Evolutionary conservation across 2,797 vertebrate species (phyloP), one percentile per base, ranked within the genome.

Genomic region (Meda fulgida): DNA sequence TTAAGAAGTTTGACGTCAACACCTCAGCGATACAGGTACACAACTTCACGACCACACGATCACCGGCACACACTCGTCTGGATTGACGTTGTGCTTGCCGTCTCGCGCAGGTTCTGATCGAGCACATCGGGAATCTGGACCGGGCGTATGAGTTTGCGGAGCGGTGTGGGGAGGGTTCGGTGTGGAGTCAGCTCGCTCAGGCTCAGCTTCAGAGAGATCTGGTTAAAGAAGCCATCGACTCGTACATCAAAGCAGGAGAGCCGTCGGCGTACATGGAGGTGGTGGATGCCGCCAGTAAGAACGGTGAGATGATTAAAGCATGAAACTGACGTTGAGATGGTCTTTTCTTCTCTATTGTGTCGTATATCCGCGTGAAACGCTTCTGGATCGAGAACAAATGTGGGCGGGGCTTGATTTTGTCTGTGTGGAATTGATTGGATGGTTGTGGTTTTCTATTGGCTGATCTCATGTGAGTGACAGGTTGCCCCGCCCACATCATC

Each of bases 81-180:
- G 38, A 23, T 21, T 18, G 7, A 21, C 53, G 11, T 51, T 75
- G 80, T n/a, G n/a, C 26, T 6, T 13, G 55, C 2, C 14, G 38
- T 83, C 83, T 31, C 84, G 1, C 72, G 13, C 78, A 97, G 97
- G 97, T 98, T 21, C 89, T 98, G 91, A 97, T 97, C 31, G 96
- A 98, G 87, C 96, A 97, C 89, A 98, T 99, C 77, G 97, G 97
- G 72, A 98, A 99, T 92, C 93, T 99, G 93, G 98, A 99, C 92
- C 96, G 98, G 76, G 98, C 98, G 0, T 99, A 99, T 86, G 98
- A 99, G 87, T 99, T 99, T 88, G 98, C 98, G 0, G 98, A 99
- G 88, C 97, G 97, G 78, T 97, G 96, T 82, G 96, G 95, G 0
- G 96, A 98, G 65, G 94, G 96, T 1, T 95, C 96, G 0, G 96